Evolutionary conservation across 35 echinoderm and acorn worm genomes (phyloP), one percentile per base, ranked within the genome.

Genomic region (Holothuria glaberrima): DNA sequence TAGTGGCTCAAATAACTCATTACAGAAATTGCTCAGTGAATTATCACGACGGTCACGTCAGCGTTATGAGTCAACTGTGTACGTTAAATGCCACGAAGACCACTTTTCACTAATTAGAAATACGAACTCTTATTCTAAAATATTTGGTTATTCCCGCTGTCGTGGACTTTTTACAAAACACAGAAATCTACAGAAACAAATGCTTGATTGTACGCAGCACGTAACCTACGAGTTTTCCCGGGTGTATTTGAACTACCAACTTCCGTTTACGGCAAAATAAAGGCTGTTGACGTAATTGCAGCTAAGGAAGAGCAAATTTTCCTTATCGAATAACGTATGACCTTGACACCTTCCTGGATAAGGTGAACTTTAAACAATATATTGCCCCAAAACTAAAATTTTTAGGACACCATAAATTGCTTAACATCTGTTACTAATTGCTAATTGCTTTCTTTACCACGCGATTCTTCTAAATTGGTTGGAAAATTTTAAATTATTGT

Each of bases 311-410:
- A n/a, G n/a, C n/a, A n/a, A n/a, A n/a, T n/a, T n/a, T n/a, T 24
- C 65, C 65, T 10, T 69, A 69, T 24, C n/a, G 65, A 69, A 69
- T 69, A 12, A 69, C 65, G n/a, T 69, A 69, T 29, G 65, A 69
- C 24, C n/a, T 69, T 26, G 65, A 69, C n/a, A 69, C 65, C 22
- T 5, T 26, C 9, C 24, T 69, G 65, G 65, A 69, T 69, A 14
- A 69, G 1, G 30, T 22, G 12, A 20, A 29, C 6, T 22, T 10
- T 24, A 26, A 22, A 29, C 3, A 69, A 69, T 69, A n/a, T n/a
- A 28, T 28, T 24, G 24, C 68, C 10, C 30, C 68, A 30, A 72
- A 72, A 20, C 38, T 72, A 20, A 72, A 1, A 12, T 72, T 13
- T 30, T 16, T 72, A 28, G 68, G 9, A 9, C 25, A 72, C 12